Conservation (phyloP, 1,140 invertebrate genomes). For the Pseudomyrmex flavicornis region DNA sequence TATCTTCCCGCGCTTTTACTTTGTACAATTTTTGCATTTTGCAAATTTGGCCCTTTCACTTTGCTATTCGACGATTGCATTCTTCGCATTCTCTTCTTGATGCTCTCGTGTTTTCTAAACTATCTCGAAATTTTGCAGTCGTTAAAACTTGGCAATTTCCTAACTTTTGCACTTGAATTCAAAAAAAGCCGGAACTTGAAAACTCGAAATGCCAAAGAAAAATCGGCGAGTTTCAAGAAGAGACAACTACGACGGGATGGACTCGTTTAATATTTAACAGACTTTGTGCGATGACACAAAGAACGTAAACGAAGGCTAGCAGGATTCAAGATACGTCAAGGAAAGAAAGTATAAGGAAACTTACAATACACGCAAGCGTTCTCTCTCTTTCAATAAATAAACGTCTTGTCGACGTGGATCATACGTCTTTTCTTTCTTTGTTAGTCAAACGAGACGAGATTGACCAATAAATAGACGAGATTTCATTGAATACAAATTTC, state of each 20-base stretch:
- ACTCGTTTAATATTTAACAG: constrained; percentile 66
- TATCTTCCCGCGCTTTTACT: neutral
- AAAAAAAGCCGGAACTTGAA: constrained; percentile 39
- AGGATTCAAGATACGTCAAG: constrained; percentile 4
- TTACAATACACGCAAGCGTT: too few species aligned
- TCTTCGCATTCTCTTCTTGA: constrained; percentile 5
- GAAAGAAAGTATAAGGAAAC: neutral
- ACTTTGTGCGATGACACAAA: constrained; percentile 34
- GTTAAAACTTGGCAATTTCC: constrained; percentile 30
- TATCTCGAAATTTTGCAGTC: constrained; percentile 20
- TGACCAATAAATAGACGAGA: too few species aligned
- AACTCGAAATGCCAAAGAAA: neutral
- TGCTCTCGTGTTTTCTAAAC: constrained; percentile 35
- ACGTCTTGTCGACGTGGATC: neutral
- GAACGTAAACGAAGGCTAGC: constrained; percentile 35
- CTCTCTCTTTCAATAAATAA: constrained; percentile 42
- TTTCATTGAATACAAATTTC: constrained; percentile 1
- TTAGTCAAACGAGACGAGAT: too few species aligned
- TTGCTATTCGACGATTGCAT: neutral
- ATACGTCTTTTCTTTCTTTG: too few species aligned
- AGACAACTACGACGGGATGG: neutral
- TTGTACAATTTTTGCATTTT: constrained; percentile 46
- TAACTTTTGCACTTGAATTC: constrained; percentile 19
- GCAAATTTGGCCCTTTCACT: constrained; percentile 36
- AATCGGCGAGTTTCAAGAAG: neutral